A percentile compares a stretch with the other conserved stretches of the same genome.
Conservation (phyloP, 2,113 vertebrate genomes). For the Ornithorhynchus anatinus region DNA sequence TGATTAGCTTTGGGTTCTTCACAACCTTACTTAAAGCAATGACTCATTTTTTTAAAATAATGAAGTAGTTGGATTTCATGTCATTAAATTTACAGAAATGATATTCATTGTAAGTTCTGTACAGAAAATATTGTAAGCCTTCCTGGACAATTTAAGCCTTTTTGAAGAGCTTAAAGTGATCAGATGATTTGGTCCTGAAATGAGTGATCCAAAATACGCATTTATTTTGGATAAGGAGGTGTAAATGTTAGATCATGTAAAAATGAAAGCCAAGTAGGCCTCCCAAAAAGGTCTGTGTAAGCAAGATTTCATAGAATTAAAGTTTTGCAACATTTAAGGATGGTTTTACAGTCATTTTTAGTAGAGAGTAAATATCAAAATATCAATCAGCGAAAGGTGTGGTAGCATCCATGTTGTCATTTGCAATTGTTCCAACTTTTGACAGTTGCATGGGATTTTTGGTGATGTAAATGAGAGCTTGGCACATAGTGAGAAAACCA, state of each 20-base stretch:
- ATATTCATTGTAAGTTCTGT: too few relatives aligned
- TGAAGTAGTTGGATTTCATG: constrained; percentile 51
- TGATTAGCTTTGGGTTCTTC: constrained; percentile 56
- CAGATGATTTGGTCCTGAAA: too few relatives aligned
- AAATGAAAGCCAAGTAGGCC: too few relatives aligned
- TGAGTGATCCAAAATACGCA: too few relatives aligned
- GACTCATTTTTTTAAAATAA: constrained; percentile 59
- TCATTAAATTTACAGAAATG: constrained; percentile 24
- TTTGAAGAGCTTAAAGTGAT: too few relatives aligned
- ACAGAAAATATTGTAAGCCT: too few relatives aligned
- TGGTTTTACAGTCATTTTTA: background rate
- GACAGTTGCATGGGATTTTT: constrained; percentile 2
- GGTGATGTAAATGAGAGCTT: background rate
- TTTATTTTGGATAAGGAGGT: too few relatives aligned
- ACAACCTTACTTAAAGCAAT: constrained; percentile 58
- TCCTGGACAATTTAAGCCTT: too few relatives aligned
- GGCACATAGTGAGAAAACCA: background rate
- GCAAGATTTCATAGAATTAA: too few relatives aligned
- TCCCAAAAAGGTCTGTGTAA: too few relatives aligned
- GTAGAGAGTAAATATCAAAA: background rate
- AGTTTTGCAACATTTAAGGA: constrained; percentile 2
- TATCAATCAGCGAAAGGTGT: background rate
- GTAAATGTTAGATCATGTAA: too few relatives aligned
- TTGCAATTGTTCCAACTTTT: constrained; percentile 10
- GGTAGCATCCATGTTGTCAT: background rate